Percentiles rank a stretch among this genome's conserved stretches.
Evolutionary conservation across 1,140 invertebrate species (phyloP).

Genomic region (Ostrea edulis): DNA sequence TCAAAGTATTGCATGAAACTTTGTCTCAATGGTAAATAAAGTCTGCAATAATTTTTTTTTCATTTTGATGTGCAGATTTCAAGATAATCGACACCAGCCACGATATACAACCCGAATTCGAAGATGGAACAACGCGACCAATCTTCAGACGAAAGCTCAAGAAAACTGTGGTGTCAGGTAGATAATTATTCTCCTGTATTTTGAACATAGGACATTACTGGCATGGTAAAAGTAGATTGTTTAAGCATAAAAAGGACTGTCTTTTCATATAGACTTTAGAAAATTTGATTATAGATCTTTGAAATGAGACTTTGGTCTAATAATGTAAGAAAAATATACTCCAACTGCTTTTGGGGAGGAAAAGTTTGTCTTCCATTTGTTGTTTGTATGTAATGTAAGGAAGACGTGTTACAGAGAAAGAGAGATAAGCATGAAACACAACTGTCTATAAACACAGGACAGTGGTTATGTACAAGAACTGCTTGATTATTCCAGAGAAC

Average conservation of each 20-base stretch:
- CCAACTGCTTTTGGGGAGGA: no score
- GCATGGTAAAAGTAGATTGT: no score
- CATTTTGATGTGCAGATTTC: conserved; percentile 52
- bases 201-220: no score
- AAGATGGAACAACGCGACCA: conserved; percentile 71
- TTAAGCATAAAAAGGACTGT: no score
- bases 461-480: neutral
- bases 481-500: conserved; percentile 70
- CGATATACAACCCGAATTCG: conserved; percentile 67
- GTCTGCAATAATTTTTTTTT: neutral
- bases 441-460: neutral
- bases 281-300: no score
- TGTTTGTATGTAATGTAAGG: no score
- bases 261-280: no score
- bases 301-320: no score
- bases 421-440: neutral
- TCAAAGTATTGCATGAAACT: neutral
- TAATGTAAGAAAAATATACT: no score
- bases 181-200: neutral
- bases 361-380: no score
- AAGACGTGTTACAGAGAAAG: no score
- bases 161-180: conserved; percentile 67
- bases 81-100: conserved; percentile 54
- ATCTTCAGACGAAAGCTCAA: conserved; percentile 67
- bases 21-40: neutral